A percentile compares a stretch with the other conserved stretches of the same genome.
phyloP scores from a whole-genome alignment of 1,140 invertebrate genomes.

The Metaphire vulgaris region DNA sequence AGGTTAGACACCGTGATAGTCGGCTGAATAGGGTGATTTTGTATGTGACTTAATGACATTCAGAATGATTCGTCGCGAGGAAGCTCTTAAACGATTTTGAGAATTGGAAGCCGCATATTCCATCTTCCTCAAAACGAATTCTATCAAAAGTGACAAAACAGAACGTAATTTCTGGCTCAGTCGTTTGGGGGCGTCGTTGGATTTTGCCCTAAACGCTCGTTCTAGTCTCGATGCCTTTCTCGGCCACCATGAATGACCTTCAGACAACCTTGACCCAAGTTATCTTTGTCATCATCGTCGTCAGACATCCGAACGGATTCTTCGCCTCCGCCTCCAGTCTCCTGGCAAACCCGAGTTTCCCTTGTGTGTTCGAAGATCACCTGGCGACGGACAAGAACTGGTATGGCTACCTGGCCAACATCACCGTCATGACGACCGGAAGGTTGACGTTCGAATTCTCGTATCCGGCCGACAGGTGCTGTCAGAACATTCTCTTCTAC shows the following conservation, averaged over 20 bases:
- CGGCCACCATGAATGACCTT: not conserved
- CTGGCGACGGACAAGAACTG: slow-evolving; percentile 19
- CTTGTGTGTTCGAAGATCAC: slow-evolving; percentile 18
- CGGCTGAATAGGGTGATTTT: no score
- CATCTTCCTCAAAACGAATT: not conserved
- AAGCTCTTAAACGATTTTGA: no score
- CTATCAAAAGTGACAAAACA: not conserved
- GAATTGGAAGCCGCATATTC: no score
- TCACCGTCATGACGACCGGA: slow-evolving; percentile 14
- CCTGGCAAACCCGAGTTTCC: not conserved
- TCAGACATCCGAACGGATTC: not conserved
- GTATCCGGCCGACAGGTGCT: slow-evolving; percentile 24
- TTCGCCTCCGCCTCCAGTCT: slow-evolving; percentile 1
- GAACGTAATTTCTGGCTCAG: not conserved
- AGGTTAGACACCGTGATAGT: no score
- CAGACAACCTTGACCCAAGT: not conserved
- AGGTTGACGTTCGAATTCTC: slow-evolving; percentile 23
- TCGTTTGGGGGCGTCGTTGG: not conserved
- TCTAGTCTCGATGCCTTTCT: not conserved
- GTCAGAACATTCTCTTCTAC: slow-evolving; percentile 24
- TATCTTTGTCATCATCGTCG: not conserved
- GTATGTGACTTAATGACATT: no score
- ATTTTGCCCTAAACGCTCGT: not conserved
- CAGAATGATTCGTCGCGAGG: no score
- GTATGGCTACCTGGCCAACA: slow-evolving; percentile 27